Evolutionary conservation across 1,140 invertebrate genomes (phyloP).

Genomic region (Mactra quadrangularis): DNA sequence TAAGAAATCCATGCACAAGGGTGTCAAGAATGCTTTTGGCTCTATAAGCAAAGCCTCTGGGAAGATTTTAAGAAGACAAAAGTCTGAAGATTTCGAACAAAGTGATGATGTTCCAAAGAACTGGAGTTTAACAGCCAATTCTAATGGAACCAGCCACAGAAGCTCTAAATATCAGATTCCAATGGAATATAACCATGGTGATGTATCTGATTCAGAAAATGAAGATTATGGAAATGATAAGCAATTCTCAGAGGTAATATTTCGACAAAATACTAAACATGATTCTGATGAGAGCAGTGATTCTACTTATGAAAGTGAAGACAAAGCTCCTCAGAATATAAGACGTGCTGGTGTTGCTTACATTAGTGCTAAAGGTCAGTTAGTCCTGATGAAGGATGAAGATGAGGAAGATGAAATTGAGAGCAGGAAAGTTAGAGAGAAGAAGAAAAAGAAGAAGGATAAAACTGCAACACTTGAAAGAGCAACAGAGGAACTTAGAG

Average conservation of each 20-base stretch:
- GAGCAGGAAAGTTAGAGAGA: slow-evolving; percentile 52
- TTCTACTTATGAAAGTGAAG: slow-evolving; percentile 51
- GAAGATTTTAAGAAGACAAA: slow-evolving; percentile 70
- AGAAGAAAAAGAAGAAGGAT: slow-evolving; percentile 73
- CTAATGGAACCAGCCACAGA: slow-evolving; percentile 29
- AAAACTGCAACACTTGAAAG: slow-evolving; percentile 62
- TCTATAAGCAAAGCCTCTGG: slow-evolving; percentile 79
- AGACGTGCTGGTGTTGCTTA: slow-evolving; percentile 76
- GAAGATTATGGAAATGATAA: slow-evolving; percentile 48
- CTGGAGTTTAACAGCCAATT: slow-evolving; percentile 64
- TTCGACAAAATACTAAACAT: slow-evolving; percentile 34
- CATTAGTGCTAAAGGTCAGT: slow-evolving; percentile 71
- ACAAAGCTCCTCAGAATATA: slow-evolving; percentile 56
- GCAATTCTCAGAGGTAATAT: slow-evolving; percentile 29
- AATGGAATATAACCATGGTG: slow-evolving; percentile 51
- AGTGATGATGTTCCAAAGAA: slow-evolving; percentile 63
- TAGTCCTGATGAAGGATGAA: slow-evolving; percentile 72
- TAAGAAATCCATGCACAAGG: slow-evolving; percentile 75
- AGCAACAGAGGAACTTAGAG: slow-evolving; percentile 58
- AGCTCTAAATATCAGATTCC: slow-evolving; percentile 65
- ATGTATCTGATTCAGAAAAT: slow-evolving; percentile 56
- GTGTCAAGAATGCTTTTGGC: slow-evolving; percentile 77
- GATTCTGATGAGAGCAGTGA: slow-evolving; percentile 60
- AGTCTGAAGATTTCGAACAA: slow-evolving; percentile 66
- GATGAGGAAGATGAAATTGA: slow-evolving; percentile 53